Base-by-base conservation (phyloP, 2,113 vertebrate genomes). In the Scophthalmus maximus region DNA sequence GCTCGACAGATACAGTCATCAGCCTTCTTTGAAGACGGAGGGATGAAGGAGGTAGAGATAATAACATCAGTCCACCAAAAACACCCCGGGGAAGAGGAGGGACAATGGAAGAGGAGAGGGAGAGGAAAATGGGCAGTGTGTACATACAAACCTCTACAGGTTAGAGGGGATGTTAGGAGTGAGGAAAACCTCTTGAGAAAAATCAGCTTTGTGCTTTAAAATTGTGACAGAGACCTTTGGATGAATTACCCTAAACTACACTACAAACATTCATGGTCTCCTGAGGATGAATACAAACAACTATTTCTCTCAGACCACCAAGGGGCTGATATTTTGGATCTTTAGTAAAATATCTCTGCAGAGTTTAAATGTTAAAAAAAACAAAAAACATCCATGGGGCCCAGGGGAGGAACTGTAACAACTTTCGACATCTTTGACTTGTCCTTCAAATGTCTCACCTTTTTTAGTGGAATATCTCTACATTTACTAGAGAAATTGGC, bases 11-110 rank as follows among this genome's bases (percentile, higher is more conserved):
- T 84, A 79, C 76, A 81, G 71, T 76, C 69, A 29, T 68, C 69
- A 62, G 34, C 67, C 58, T 82, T 10, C 86, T 89, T 88, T 90
- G 76, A 89, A 87, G 85, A 85, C 1, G 0, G 55, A 57, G 51
- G 15, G 52, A 57, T 83, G 78, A 90, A 84, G 71, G 79, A 73
- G 23, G 68, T 69, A 8, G 40, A 69, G 76, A 83, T 90, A 90
- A 92, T 90, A 88, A 76, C 87, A 81, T 80, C 86, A 83, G 82
- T 84, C 80, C 81, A 83, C 90, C 88, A 88, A 85, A 83, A 65
- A 76, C 49, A 73, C 49, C 55, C 30, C 0, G 7, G 34, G 58
- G 69, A 79, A 52, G 53, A 42, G 38, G 34, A 34, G 46, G 55
- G 9, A 32, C 30, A 32, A 8, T 32, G 42, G 17, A 10, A 23